These are phyloP conservation scores for Lagopus muta DNA, from an alignment of 2,113 vertebrate genomes.

Conservation along the genomic window DNA sequence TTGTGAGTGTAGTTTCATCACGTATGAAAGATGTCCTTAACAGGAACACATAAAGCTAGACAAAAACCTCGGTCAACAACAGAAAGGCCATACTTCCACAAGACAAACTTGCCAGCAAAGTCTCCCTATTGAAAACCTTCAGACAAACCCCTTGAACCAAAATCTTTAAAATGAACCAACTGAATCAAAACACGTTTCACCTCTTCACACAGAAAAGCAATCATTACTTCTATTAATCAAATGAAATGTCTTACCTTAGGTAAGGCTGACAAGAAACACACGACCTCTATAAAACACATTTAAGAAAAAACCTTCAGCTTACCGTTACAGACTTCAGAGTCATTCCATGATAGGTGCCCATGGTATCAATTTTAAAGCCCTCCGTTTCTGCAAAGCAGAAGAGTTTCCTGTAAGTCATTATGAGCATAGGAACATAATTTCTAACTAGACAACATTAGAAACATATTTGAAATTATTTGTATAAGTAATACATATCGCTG, in stretches of 20 bases:
- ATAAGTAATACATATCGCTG: background rate
- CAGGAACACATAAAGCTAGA: background rate
- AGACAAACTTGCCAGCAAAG: background rate
- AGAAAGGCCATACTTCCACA: background rate
- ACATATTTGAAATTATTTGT: background rate
- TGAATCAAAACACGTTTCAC: background rate
- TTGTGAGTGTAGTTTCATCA: background rate
- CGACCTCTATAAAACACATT: background rate
- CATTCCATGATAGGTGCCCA: slow-evolving; percentile 99
- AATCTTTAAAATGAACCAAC: background rate
- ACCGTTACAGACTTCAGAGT: slow-evolving; percentile 99
- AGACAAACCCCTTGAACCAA: background rate
- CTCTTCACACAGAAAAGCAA: background rate
- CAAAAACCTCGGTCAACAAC: background rate
- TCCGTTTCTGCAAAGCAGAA: slow-evolving; percentile 88
- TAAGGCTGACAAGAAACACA: background rate
- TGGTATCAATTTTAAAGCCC: slow-evolving; percentile 99
- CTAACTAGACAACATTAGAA: background rate
- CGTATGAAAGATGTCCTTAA: background rate
- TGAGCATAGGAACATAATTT: accelerated
- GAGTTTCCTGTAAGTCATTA: background rate
- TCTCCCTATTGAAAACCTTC: background rate
- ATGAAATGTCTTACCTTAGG: background rate
- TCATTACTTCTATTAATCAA: background rate
- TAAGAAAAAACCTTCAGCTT: slow-evolving; percentile 68